phyloP scores from a whole-genome alignment of 2,888 invertebrate genomes.

The Sabellastarte sp. region DNA sequence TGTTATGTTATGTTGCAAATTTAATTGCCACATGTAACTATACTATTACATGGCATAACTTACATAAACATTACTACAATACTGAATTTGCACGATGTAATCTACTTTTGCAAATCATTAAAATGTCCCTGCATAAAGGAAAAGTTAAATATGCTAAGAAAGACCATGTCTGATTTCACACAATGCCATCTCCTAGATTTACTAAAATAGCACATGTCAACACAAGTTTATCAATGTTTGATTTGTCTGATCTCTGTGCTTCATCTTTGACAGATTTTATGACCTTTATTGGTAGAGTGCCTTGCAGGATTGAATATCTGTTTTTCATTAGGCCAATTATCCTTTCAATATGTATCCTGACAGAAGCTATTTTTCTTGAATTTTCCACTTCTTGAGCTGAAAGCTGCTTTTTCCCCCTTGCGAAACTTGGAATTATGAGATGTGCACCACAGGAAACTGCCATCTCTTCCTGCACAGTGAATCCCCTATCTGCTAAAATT shows the following conservation, averaged over 20 bases:
- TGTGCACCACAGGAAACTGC: not conserved
- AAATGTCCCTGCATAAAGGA: too few relatives aligned
- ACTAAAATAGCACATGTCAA: not conserved
- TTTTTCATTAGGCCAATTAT: constrained; percentile 8
- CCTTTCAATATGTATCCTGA: constrained; percentile 8
- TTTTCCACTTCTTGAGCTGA: constrained; percentile 5
- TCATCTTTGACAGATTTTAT: constrained; percentile 4
- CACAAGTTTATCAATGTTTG: not conserved
- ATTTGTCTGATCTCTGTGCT: not conserved
- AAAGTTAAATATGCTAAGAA: not conserved
- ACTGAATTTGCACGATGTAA: too few relatives aligned
- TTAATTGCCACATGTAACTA: too few relatives aligned
- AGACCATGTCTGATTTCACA: too few relatives aligned
- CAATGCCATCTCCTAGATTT: constrained; percentile 7
- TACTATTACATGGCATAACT: too few relatives aligned
- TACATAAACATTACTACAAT: too few relatives aligned
- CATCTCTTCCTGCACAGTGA: constrained; percentile 1
- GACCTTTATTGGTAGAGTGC: not conserved
- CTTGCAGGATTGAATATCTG: constrained; percentile 1
- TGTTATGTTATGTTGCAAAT: too few relatives aligned
- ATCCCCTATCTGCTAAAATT: constrained; percentile 15
- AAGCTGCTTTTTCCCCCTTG: constrained; percentile 2
- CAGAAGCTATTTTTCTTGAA: not conserved
- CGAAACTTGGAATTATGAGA: constrained; percentile 1
- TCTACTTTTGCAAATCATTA: too few relatives aligned